phyloP scores from a whole-genome alignment of 2,113 vertebrate genomes.

The Erythrocercus mccallii region DNA sequence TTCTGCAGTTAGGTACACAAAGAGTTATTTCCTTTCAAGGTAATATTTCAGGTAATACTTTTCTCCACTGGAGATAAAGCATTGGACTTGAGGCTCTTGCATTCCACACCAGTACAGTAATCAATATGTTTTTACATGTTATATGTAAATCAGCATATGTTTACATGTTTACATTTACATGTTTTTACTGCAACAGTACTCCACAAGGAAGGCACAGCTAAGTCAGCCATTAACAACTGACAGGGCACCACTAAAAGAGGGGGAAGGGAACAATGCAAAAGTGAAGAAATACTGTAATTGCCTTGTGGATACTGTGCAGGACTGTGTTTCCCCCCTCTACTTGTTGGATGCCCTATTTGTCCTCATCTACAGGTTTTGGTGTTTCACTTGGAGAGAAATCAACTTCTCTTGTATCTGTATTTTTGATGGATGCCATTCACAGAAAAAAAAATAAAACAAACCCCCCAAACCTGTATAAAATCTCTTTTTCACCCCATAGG shows the following conservation, averaged over 20 bases:
- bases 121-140: background rate
- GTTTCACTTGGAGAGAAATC: background rate
- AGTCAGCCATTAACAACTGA: background rate
- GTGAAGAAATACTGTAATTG: background rate
- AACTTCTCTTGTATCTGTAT: background rate
- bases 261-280: background rate
- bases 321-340: background rate
- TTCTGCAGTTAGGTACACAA: background rate
- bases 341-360: background rate
- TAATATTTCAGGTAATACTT: background rate
- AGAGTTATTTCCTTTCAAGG: background rate
- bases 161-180: background rate
- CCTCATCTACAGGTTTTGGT: background rate
- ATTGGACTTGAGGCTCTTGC: background rate
- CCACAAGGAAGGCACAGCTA: rapidly evolving
- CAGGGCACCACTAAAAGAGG: background rate
- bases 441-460: background rate
- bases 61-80: background rate
- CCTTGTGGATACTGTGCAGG: background rate
- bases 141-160: background rate
- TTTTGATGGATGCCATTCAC: background rate
- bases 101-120: background rate
- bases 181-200: background rate
- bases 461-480: background rate
- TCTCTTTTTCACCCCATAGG: background rate